Percentiles rank a stretch among this genome's conserved stretches.
Conservation (phyloP, 2,888 invertebrate genomes). For the Dermolepida albohirtum region DNA sequence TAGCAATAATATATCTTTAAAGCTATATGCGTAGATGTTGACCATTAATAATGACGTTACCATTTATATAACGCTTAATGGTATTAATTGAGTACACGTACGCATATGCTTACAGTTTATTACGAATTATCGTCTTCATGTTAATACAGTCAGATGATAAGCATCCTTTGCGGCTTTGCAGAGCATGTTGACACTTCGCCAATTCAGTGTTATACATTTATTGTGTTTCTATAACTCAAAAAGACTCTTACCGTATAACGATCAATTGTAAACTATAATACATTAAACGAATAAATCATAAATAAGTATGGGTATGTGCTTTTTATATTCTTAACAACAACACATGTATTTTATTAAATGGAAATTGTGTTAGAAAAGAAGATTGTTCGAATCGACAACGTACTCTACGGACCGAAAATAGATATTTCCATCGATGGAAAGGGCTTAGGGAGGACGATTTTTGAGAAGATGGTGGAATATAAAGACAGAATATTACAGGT, state of each 20-base stretch:
- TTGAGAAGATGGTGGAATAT: slow-evolving; percentile 18
- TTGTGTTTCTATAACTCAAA: background rate
- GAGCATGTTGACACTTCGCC: background rate
- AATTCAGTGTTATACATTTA: background rate
- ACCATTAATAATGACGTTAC: too few relatives aligned
- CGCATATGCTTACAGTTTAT: slow-evolving; percentile 7
- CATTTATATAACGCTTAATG: too few relatives aligned
- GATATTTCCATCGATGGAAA: slow-evolving; percentile 21
- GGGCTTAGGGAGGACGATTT: slow-evolving; percentile 16
- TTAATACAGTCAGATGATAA: slow-evolving; percentile 18
- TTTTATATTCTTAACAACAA: too few relatives aligned
- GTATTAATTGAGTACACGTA: background rate
- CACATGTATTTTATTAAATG: slow-evolving; percentile 1
- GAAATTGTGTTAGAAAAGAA: slow-evolving; percentile 9
- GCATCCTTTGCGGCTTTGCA: slow-evolving; percentile 1
- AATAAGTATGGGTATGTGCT: slow-evolving; percentile 16
- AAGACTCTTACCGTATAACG: background rate
- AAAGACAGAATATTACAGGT: slow-evolving; percentile 20
- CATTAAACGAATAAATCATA: too few relatives aligned
- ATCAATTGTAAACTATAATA: too few relatives aligned
- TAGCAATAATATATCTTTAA: too few relatives aligned
- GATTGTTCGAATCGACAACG: slow-evolving; percentile 12
- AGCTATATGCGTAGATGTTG: too few relatives aligned
- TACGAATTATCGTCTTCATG: background rate
- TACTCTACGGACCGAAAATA: slow-evolving; percentile 8